Evolutionary conservation across 2,113 vertebrate species (phyloP).

Genomic region (Naja naja): DNA sequence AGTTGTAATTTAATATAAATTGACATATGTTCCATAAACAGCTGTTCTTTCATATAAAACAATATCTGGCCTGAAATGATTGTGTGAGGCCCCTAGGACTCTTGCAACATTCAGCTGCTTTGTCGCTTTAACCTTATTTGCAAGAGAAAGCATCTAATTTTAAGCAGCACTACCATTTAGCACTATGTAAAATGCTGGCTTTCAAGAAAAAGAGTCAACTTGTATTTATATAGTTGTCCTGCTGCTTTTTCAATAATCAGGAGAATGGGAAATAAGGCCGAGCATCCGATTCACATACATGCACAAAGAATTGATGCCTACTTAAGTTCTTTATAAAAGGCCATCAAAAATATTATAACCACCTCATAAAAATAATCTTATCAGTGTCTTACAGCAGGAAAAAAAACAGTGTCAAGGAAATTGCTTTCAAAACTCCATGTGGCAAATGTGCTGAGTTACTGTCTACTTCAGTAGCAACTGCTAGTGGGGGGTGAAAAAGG

Average conservation of each 20-base stretch:
- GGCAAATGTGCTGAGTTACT: background rate
- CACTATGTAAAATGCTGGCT: constrained; percentile 53
- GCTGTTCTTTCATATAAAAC: constrained; percentile 75
- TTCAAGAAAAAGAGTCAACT: constrained; percentile 55
- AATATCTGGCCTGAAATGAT: constrained; percentile 77
- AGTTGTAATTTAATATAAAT: constrained; percentile 93
- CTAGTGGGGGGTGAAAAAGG: constrained; percentile 21
- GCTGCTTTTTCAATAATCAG: constrained; percentile 58
- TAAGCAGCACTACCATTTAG: constrained; percentile 64
- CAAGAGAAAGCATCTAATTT: constrained; percentile 67
- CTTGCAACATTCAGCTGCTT: constrained; percentile 73
- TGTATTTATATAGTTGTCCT: constrained; percentile 48
- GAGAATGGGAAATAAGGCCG: constrained; percentile 44
- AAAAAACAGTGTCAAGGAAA: constrained; percentile 2
- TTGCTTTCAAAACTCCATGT: constrained; percentile 20
- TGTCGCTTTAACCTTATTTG: constrained; percentile 79
- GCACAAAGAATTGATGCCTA: constrained; percentile 43
- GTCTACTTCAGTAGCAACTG: constrained; percentile 28
- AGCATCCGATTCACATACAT: constrained; percentile 26
- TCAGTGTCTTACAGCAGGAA: background rate
- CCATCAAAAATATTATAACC: constrained; percentile 41
- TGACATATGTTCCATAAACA: constrained; percentile 86
- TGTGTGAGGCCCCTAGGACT: constrained; percentile 80
- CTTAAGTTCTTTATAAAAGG: constrained; percentile 48
- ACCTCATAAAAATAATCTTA: constrained; percentile 21